Evolutionary conservation across 2,888 invertebrate species (phyloP).

Genomic region (Ormyrus rosae): DNA sequence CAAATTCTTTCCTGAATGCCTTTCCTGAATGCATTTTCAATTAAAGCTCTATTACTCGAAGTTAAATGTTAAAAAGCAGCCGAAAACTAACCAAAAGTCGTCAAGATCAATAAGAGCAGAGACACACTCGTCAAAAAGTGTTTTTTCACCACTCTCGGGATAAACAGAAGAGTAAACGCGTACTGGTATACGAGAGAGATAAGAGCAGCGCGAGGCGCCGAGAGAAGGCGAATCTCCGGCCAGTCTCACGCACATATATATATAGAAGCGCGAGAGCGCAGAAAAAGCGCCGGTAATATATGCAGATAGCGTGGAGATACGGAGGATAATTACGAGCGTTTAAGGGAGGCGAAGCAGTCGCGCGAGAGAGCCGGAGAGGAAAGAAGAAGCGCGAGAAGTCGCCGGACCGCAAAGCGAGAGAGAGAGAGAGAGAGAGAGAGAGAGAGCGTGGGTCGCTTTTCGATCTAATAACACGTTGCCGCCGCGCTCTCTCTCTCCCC

Average conservation of each 20-base stretch:
- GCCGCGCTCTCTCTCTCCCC: slow-evolving; percentile 43
- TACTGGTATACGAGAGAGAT: not conserved
- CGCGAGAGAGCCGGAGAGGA: slow-evolving; percentile 29
- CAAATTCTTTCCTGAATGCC: too few species aligned
- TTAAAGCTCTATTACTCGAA: too few species aligned
- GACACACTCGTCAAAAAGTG: too few species aligned
- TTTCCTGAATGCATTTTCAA: too few species aligned
- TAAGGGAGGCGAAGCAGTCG: slow-evolving; percentile 61
- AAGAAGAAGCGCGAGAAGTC: slow-evolving; percentile 22
- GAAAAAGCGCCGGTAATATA: slow-evolving; percentile 63
- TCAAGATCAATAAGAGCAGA: too few species aligned
- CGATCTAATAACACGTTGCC: slow-evolving; percentile 71
- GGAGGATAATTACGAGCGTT: slow-evolving; percentile 70
- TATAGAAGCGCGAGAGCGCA: slow-evolving; percentile 19
- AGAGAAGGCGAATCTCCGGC: not conserved
- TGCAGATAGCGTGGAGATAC: slow-evolving; percentile 67
- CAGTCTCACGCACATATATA: slow-evolving; percentile 9
- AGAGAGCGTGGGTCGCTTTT: slow-evolving; percentile 66
- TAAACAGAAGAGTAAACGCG: too few species aligned
- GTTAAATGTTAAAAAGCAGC: too few species aligned
- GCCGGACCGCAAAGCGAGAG: slow-evolving; percentile 54
- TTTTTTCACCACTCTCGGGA: too few species aligned
- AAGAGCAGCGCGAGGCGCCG: not conserved
- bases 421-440: too few species aligned
- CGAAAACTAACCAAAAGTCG: too few species aligned